Base-by-base conservation (phyloP, 2,113 vertebrate species). In the Dolichallabes microphthalmus region DNA sequence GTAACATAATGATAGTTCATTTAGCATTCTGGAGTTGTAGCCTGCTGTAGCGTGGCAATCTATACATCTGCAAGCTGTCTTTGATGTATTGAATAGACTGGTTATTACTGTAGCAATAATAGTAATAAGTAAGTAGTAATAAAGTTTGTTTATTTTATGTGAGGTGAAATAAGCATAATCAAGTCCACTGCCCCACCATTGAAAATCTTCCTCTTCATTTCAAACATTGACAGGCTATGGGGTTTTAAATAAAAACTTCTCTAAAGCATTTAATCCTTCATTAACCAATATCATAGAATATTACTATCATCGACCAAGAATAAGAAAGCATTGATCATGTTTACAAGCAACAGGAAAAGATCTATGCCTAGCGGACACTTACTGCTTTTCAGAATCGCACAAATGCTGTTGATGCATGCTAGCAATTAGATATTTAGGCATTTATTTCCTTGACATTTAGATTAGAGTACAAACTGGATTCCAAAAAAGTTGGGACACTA, bases 1-100 rank as follows among this genome's bases (percentile, higher is more conserved):
- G 71, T 75, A 82, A 75, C 35, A 86, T 86, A 30, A 63, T 82
- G 58, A 75, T 60, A 82, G 58, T 63, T 74, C 30, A 68, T 85
- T 85, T 73, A 53, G 53, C 30, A 32, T 30, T 57, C 17, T 52
- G 27, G 20, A 69, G n/a, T 55, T 81, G 57, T 45, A 45, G 45
- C 45, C 6, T 32, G 53, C 52, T 78, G 20, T 4, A 22, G 32
- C 57, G 32, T 39, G 17, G 35, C 61, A 57, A 57, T 57, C 17
- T 1, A 32, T 57, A 77, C 52, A 57, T 77, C 75, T 22, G n/a
- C 52, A 57, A 25, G 73, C 75, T 77, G 52, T 57, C 19, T 79
- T 25, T 79, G 55, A 60, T 14, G 39, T 57, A 60, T 35, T 9
- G 2, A 57, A 30, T 7, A 58, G 53, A 39, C 30, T 79, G 55